These are phyloP conservation scores for Heliconius hewitsoni DNA, from an alignment of 1,140 invertebrate genomes.

Conservation along the genomic window DNA sequence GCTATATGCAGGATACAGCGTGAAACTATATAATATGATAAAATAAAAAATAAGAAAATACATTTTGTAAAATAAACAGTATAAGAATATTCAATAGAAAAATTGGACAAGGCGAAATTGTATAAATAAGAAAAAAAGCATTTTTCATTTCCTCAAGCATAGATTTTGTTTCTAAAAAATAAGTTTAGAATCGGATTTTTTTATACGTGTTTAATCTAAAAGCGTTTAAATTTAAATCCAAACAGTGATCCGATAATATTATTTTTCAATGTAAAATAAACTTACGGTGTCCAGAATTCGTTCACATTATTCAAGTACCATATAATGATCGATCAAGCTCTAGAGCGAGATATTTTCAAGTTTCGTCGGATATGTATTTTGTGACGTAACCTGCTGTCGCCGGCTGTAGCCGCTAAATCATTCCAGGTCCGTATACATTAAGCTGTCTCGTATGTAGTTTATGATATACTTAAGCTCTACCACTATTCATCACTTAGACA, in stretches of 20 bases:
- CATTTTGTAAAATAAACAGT: too few relatives aligned
- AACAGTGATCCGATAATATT: neutral
- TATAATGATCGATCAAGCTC: slow-evolving; percentile 28
- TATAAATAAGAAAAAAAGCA: too few relatives aligned
- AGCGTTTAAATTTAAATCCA: neutral
- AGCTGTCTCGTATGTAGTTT: slow-evolving; percentile 23
- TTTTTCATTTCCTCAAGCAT: too few relatives aligned
- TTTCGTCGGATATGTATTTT: slow-evolving; percentile 20
- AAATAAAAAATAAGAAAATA: too few relatives aligned
- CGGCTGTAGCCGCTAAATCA: slow-evolving; percentile 26
- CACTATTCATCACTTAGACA: slow-evolving; percentile 18
- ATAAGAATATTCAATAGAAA: too few relatives aligned
- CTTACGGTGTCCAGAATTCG: slow-evolving; percentile 6
- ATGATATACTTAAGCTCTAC: slow-evolving; percentile 15
- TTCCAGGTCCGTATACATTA: slow-evolving; percentile 15
- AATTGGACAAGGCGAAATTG: too few relatives aligned
- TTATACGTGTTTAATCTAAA: too few relatives aligned
- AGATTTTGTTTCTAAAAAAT: too few relatives aligned
- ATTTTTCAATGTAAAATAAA: neutral
- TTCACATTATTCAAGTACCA: slow-evolving; percentile 19
- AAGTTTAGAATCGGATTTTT: neutral
- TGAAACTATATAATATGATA: too few relatives aligned
- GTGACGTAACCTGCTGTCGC: slow-evolving; percentile 16
- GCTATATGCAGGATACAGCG: too few relatives aligned
- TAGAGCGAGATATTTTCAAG: slow-evolving; percentile 29